Evolutionary conservation across 2,888 invertebrate species (phyloP).

Genomic region (Sinelater perroti): DNA sequence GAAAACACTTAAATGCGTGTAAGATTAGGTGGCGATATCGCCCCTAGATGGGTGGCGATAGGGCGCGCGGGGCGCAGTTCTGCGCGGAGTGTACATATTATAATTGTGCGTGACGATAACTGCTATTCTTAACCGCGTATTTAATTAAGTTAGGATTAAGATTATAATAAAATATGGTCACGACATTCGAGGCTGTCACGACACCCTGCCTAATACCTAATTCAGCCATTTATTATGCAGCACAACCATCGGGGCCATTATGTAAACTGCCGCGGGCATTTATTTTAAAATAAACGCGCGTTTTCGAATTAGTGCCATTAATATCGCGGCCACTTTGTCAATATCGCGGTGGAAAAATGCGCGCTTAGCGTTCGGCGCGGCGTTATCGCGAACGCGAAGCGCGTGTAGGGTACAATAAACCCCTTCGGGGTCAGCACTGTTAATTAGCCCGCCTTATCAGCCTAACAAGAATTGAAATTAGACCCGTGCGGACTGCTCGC

Average conservation of each 20-base stretch:
- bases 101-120: slow-evolving; percentile 48
- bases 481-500: too few species aligned
- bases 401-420: slow-evolving; percentile 23
- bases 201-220: slow-evolving; percentile 44
- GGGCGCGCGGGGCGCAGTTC: slow-evolving; percentile 17
- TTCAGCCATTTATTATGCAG: slow-evolving; percentile 42
- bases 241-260: slow-evolving; percentile 33
- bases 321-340: slow-evolving; percentile 33
- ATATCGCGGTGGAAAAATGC: slow-evolving; percentile 25
- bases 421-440: slow-evolving; percentile 24
- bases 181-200: slow-evolving; percentile 53
- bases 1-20: slow-evolving; percentile 19
- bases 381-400: slow-evolving; percentile 14
- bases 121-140: slow-evolving; percentile 53
- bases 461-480: slow-evolving; percentile 24
- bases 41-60: slow-evolving; percentile 15
- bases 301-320: slow-evolving; percentile 32
- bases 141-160: slow-evolving; percentile 60
- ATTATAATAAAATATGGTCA: slow-evolving; percentile 59
- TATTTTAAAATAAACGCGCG: slow-evolving; percentile 35
- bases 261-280: slow-evolving; percentile 29
- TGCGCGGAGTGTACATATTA: slow-evolving; percentile 34
- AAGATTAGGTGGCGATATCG: slow-evolving; percentile 14
- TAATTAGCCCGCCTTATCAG: slow-evolving; percentile 29
- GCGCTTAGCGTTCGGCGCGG: slow-evolving; percentile 11